Base-by-base conservation (phyloP, 2,888 invertebrate species). In the Agrotis clavis region DNA sequence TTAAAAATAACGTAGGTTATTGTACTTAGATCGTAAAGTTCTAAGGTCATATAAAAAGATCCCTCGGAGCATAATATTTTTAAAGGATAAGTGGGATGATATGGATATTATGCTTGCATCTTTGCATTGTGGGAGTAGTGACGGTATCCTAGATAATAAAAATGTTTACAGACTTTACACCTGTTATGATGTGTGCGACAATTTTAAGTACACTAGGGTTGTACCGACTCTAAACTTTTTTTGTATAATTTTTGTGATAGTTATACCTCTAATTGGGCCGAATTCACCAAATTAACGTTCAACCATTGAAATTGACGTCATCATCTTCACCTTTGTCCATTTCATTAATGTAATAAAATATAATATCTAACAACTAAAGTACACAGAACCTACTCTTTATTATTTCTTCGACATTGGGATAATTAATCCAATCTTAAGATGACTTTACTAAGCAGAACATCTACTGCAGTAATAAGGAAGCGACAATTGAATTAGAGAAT, bases 401-500 rank as follows among this genome's bases (percentile, higher is more conserved):
- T 60, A 64, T 71, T 41, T 74, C 77, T 77, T 71, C 35, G 47
- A 16, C 74, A 66, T 74, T 74, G 35, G 63, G 9, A 35, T 66
- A 85, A 85, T 85, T 85, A 85, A 83, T 78, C 69, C 65, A 76
- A 77, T 76, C 71, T 73, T 70, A 76, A 50, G 79, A 79, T 77
- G 77, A 77, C 76, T 74, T 82, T 74, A 68, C 69, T 79, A 80
- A 72, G 76, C 61, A n/a, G 25, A 68, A 70, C 72, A 70, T 68
- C 81, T 80, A 83, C 83, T 77, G 67, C 77, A 79, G 82, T 89
- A 94, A 94, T 92, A 87, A 95, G 95, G 95, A 95, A 94, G 91
- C 82, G 93, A 90, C 94, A 94, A 95, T 95, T 95, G 94, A 92
- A 93, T 94, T 93, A 94, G 54, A 85, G 79, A 76, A 67, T 76